Evolutionary conservation across 2,113 vertebrate species (phyloP).

Genomic region (Channa argus): DNA sequence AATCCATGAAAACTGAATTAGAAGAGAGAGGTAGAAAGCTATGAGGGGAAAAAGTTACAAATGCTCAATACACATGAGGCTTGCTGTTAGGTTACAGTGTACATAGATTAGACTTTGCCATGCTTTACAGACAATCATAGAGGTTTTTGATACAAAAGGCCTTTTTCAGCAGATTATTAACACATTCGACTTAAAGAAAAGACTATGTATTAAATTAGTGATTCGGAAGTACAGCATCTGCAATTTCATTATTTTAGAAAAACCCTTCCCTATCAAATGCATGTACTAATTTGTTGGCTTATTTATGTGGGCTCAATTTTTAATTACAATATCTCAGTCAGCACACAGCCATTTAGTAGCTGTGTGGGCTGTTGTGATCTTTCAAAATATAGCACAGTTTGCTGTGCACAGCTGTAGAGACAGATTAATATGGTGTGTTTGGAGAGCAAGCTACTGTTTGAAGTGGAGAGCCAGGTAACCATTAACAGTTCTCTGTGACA

Average conservation of each 20-base stretch:
- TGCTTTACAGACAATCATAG: background rate
- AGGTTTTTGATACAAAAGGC: slow-evolving; percentile 2
- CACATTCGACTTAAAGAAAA: background rate
- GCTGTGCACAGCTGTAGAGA: slow-evolving; percentile 40
- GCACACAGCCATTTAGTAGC: slow-evolving; percentile 26
- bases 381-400: slow-evolving; percentile 57
- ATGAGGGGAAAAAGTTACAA: no score
- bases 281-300: slow-evolving; percentile 7
- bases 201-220: no score
- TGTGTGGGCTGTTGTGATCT: slow-evolving; percentile 35
- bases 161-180: slow-evolving; percentile 4
- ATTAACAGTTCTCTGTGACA: slow-evolving; percentile 1
- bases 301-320: slow-evolving; percentile 17
- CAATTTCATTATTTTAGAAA: background rate
- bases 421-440: slow-evolving; percentile 50
- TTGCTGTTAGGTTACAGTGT: background rate
- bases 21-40: background rate
- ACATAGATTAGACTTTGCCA: slow-evolving; percentile 13
- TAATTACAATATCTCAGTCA: slow-evolving; percentile 24
- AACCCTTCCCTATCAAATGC: background rate
- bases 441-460: slow-evolving; percentile 39
- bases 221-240: no score
- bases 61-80: background rate
- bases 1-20: slow-evolving; percentile 6
- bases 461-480: slow-evolving; percentile 33